Base-by-base conservation (phyloP, 1,140 invertebrate genomes). In the Dryas iulia region DNA sequence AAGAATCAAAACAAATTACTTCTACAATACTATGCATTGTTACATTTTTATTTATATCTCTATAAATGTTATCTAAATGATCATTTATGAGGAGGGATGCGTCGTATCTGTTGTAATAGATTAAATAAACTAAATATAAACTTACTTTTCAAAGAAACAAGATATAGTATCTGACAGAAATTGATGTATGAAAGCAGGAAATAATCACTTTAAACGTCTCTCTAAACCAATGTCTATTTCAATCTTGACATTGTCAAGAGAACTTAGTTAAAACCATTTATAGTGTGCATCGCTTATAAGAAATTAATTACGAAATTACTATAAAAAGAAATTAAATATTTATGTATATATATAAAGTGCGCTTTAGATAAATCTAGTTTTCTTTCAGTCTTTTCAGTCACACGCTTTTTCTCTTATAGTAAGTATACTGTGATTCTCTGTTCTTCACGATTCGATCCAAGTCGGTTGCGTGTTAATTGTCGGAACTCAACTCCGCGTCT, bases 121-220 rank as follows among this genome's bases (percentile, higher is more conserved):
- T 21, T 10, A 47, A 47, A 47, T 18, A 47, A 18, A 47, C 35
- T 12, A 47, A 18, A 47, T 21, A 47, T 47, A 18, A n/a, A 7
- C 7, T 6, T 21, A 47, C 14, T 47, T 47, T 47, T 10, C 14
- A 47, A 21, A 47, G 14, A 47, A 8, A 10, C 6, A 1, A 47
- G 39, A 47, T 39, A 24, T 57, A 47, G 21, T 21, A 47, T 30
- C 25, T 18, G 56, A 57, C 56, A 57, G 26, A 28, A 28, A 57
- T 10, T 57, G 26, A 57, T 28, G 12, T 28, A 25, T 30, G 6
- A 28, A 14, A 57, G 25, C 25, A 57, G 56, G 56, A 57, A 57
- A 57, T 57, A 57, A 28, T 18, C 23, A 57, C 56, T 57, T 28
- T 28, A 57, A 30, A 57, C 25, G 39, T 47, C 39, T 47, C n/a